These are phyloP conservation scores for Scolopax bukidnonensis DNA, from an alignment of 2,797 vertebrate genomes.

Conservation along the genomic window DNA sequence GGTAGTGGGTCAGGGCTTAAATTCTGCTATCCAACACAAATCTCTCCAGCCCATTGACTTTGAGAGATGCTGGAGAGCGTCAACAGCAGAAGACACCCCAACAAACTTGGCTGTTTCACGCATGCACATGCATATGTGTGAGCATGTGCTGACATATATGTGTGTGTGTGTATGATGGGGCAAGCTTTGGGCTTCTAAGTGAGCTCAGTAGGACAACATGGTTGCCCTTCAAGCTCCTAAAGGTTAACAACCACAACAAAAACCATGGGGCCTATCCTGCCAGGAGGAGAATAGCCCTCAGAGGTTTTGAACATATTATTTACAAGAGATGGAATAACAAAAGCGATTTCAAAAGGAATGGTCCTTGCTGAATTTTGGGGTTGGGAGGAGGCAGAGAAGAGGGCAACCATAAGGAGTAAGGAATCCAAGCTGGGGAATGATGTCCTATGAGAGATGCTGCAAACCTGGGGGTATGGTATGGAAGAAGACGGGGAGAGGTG, in stretches of 20 bases:
- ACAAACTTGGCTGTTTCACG: neutral
- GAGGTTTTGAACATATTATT: neutral
- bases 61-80: neutral
- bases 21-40: neutral
- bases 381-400: neutral
- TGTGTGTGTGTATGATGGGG: neutral
- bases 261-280: neutral
- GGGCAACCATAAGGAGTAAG: neutral
- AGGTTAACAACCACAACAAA: neutral
- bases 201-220: neutral
- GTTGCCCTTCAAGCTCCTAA: neutral
- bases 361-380: neutral
- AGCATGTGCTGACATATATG: neutral
- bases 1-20: neutral
- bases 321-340: neutral
- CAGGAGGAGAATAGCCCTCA: neutral
- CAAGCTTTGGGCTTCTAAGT: neutral
- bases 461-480: neutral
- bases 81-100: neutral
- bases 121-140: neutral
- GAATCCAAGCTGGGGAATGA: neutral
- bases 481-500: neutral
- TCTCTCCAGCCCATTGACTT: neutral
- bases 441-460: neutral
- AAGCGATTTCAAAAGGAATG: constrained; percentile 5